Evolutionary conservation across 2,113 vertebrate genomes (phyloP).

Genomic region (Ictalurus furcatus): DNA sequence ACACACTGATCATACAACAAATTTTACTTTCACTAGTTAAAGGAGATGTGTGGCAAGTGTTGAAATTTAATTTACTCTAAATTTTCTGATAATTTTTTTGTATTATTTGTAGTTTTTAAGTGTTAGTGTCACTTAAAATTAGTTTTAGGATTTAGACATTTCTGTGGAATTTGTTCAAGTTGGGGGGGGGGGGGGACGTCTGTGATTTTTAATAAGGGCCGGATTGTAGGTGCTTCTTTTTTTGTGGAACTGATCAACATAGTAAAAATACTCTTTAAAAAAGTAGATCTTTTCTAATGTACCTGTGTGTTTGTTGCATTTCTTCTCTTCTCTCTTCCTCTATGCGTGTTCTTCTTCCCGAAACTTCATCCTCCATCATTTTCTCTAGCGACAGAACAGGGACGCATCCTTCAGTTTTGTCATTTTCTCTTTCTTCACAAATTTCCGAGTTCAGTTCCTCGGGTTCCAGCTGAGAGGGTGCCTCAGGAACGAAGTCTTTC

Average conservation of each 20-base stretch:
- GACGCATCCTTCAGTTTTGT: not conserved
- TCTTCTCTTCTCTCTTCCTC: not conserved
- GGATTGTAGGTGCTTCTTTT: no score
- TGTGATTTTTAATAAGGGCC: no score
- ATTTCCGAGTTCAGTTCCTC: not conserved
- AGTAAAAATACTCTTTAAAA: not conserved
- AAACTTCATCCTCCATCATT: not conserved
- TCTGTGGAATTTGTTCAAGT: not conserved
- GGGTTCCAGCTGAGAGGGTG: not conserved
- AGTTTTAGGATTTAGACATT: not conserved
- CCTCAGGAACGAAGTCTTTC: not conserved
- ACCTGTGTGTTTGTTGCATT: not conserved
- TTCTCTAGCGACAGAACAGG: not conserved
- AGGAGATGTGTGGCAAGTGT: not conserved
- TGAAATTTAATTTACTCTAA: not conserved
- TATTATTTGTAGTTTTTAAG: not conserved
- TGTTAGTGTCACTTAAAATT: not conserved
- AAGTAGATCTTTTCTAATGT: not conserved
- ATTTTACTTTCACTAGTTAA: not conserved
- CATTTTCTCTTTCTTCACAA: not conserved
- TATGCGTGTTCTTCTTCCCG: no score
- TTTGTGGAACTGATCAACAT: not conserved
- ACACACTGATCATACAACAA: not conserved
- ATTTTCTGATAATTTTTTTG: not conserved
- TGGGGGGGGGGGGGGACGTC: not conserved